A percentile compares a stretch with the other conserved stretches of the same genome.
These are phyloP conservation scores for Myiopsitta monachus DNA, from an alignment of 2,113 vertebrate genomes.

Conservation along the genomic window DNA sequence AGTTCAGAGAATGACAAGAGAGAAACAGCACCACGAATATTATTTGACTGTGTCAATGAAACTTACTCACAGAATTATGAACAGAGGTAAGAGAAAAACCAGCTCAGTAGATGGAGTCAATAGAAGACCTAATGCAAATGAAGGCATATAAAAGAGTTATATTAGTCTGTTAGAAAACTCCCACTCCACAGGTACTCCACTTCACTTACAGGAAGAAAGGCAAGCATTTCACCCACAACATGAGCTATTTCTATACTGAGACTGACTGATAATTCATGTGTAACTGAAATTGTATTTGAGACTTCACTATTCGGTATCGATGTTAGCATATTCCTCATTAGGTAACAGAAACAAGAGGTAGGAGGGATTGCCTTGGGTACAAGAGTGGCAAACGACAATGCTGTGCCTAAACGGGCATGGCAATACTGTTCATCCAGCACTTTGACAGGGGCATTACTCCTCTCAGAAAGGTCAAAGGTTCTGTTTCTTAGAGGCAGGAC, in stretches of 20 bases:
- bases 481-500: constrained; percentile 37
- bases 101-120: neutral
- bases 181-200: neutral
- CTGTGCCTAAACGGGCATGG: neutral
- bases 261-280: constrained; percentile 41
- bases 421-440: constrained; percentile 52
- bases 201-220: constrained; percentile 34
- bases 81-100: constrained; percentile 12
- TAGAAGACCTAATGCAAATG: constrained; percentile 47
- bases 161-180: constrained; percentile 20
- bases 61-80: neutral
- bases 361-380: neutral
- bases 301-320: neutral
- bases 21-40: neutral
- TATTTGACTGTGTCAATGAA: neutral
- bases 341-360: neutral
- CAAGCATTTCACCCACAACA: constrained; percentile 61
- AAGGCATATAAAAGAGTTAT: constrained; percentile 18
- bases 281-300: constrained; percentile 24
- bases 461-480: constrained; percentile 55
- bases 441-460: constrained; percentile 49
- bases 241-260: constrained; percentile 26
- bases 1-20: neutral
- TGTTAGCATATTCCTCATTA: neutral
- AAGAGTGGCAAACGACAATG: constrained; percentile 30